Conservation (phyloP, 2,797 vertebrate genomes). For the Sylvilagus floridanus region DNA sequence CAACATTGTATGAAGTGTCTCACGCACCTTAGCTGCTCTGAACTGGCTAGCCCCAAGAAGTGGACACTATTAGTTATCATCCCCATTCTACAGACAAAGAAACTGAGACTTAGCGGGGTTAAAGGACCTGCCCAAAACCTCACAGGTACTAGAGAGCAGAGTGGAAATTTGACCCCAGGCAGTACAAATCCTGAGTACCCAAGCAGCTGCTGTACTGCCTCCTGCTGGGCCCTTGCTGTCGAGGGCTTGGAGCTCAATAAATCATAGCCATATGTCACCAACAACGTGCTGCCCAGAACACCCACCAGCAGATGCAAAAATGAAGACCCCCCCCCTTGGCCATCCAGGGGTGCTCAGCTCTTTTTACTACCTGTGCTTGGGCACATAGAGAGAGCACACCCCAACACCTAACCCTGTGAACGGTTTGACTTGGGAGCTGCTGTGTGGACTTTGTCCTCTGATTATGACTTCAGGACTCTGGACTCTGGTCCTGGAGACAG, state of each 20-base stretch:
- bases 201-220: background rate
- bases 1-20: background rate
- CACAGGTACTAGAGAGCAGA: background rate
- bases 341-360: background rate
- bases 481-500: background rate
- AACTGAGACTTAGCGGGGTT: background rate
- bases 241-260: background rate
- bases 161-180: background rate
- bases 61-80: background rate
- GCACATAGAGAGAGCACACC: background rate
- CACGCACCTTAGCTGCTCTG: background rate
- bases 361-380: background rate
- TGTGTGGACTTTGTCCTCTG: background rate
- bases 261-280: background rate
- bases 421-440: background rate
- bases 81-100: background rate
- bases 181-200: background rate
- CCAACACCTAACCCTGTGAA: background rate
- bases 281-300: background rate
- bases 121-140: background rate
- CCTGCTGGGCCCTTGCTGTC: background rate
- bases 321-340: background rate
- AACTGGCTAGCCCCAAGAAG: background rate
- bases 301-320: background rate
- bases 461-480: background rate